phyloP scores from a whole-genome alignment of 1,140 invertebrate species.

The Acromyrmex echinatior region DNA sequence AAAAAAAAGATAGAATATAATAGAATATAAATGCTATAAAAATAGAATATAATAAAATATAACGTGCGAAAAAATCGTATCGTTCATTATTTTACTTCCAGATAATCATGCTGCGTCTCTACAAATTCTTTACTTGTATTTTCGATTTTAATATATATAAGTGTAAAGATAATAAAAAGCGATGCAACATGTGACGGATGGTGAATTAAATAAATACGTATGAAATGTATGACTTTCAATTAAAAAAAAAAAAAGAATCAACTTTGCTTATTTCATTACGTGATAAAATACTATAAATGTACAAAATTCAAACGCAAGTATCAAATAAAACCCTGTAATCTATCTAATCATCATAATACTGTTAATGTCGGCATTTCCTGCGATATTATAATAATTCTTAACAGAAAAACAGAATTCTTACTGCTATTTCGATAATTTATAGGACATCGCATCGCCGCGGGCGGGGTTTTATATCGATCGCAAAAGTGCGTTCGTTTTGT shows the following conservation, averaged over 20 bases:
- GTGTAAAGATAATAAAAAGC: conserved; percentile 45
- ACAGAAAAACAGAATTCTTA: background rate
- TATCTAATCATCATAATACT: conserved; percentile 2
- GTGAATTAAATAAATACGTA: background rate
- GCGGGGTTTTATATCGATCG: background rate
- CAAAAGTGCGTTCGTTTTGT: background rate
- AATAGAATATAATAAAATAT: background rate
- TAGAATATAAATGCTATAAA: background rate
- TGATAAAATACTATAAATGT: conserved; percentile 10
- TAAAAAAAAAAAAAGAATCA: background rate
- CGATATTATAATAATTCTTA: background rate
- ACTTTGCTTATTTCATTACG: background rate
- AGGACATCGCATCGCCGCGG: background rate
- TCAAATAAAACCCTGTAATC: background rate
- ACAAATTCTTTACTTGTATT: conserved; percentile 15
- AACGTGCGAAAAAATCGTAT: background rate
- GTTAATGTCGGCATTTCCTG: background rate
- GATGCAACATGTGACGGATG: background rate
- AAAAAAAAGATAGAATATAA: background rate
- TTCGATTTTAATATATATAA: conserved; percentile 8
- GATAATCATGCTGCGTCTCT: background rate
- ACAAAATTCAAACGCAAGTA: conserved; percentile 16
- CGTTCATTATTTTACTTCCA: background rate
- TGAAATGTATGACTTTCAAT: background rate
- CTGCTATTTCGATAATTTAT: conserved; percentile 22